Base-by-base conservation (phyloP, 2,113 vertebrate genomes). In the Pterocles orientalis region DNA sequence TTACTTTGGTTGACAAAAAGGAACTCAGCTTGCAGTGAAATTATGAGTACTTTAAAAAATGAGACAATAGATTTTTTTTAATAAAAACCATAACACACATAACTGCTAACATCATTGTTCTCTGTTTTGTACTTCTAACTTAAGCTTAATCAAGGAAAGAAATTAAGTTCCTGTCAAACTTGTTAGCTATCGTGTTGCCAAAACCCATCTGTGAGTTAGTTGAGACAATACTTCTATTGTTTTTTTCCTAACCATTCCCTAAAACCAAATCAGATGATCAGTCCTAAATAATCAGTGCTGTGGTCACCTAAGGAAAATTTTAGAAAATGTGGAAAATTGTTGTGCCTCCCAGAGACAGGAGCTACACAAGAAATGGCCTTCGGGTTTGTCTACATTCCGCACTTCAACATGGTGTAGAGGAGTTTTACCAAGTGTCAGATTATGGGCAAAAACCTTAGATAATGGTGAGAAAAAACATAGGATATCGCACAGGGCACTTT, bases 281-380 rank as follows among this genome's bases (percentile, higher is more conserved):
- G 3, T 19, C 24, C 14, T 69, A 34, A 51, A 31, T 3, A 21
- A 82, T 8, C 14, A 65, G 14, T 15, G 12, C 29, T 53, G 29
- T 88, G 70, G 33, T 17, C 17, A 70, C 26, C 13, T 39, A 34
- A n/a, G n/a, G 20, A 45, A 53, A 54, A 34, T 28, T 68, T 77
- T 21, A 72, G 20, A 14, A 75, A 48, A 3, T 0, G 1, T 0
- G 21, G 18, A 33, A 82, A 75, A 53, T 4, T 2, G 0, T 23
- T 39, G 13, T 45, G 6, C 6, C 14, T 66, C 33, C 20, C 29
- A 34, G 25, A 43, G 24, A 21, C 10, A 31, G 62, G 31, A 26
- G 34, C 5, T 3, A 1, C 50, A 24, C 6, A 8, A n/a, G 45
- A 61, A 58, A 3, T 0, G 4, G 21, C 25, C 10, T 6, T 15